These are phyloP conservation scores for Arctia plantaginis DNA, from an alignment of 2,888 invertebrate species.

Conservation along the genomic window DNA sequence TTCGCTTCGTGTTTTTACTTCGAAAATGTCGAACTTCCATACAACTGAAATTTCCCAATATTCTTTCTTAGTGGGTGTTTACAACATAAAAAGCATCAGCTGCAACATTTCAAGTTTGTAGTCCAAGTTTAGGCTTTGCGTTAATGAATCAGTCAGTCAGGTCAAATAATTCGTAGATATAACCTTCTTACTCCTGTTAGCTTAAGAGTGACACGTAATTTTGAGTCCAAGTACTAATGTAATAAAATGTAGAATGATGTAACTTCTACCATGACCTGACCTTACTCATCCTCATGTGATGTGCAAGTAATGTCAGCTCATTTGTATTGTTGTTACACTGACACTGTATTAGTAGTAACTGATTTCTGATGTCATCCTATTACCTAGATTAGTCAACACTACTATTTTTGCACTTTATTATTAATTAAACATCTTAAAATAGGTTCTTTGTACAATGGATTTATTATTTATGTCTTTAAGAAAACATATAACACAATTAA, in stretches of 20 bases:
- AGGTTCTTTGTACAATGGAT: too few species aligned
- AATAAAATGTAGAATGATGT: not conserved
- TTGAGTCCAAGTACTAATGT: not conserved
- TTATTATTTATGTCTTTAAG: too few species aligned
- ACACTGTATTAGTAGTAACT: constrained; percentile 18
- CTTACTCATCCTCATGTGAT: not conserved
- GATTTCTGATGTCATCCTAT: constrained; percentile 38
- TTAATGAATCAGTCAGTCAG: too few species aligned
- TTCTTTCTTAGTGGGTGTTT: too few species aligned
- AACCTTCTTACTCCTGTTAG: not conserved
- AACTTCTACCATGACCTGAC: not conserved
- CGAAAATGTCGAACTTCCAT: too few species aligned
- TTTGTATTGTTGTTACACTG: constrained; percentile 11
- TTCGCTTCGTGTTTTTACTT: too few species aligned
- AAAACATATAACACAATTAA: too few species aligned
- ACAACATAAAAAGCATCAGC: too few species aligned
- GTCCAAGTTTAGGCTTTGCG: too few species aligned
- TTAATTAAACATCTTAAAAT: too few species aligned
- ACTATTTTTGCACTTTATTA: not conserved
- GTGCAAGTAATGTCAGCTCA: not conserved
- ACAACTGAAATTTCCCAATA: too few species aligned
- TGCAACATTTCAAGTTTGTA: too few species aligned
- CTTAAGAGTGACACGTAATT: not conserved
- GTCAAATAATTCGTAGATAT: not conserved
- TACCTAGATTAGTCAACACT: constrained; percentile 21